phyloP scores from a whole-genome alignment of 2,888 invertebrate genomes.

The Zaprionus obscuricornis region DNA sequence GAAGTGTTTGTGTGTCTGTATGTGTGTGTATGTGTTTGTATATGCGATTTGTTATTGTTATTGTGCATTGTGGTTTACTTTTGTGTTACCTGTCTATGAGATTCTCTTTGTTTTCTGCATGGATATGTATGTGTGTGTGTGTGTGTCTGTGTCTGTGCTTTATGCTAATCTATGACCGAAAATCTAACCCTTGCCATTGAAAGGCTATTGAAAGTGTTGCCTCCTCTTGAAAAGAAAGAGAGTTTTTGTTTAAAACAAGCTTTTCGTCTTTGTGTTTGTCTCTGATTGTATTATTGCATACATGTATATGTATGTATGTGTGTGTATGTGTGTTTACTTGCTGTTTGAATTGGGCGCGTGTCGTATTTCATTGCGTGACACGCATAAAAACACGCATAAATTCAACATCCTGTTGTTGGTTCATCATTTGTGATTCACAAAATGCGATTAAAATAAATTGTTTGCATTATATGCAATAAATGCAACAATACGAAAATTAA shows the following conservation, averaged over 20 bases:
- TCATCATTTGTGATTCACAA: no score
- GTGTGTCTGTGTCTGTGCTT: constrained; percentile 39
- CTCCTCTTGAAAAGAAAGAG: constrained; percentile 52
- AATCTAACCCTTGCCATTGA: constrained; percentile 64
- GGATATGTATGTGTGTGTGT: constrained; percentile 21
- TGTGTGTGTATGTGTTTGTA: neutral
- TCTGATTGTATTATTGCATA: no score
- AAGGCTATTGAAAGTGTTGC: constrained; percentile 63
- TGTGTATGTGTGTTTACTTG: constrained; percentile 9
- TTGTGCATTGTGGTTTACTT: constrained; percentile 56
- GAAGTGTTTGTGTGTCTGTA: no score
- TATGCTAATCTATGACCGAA: constrained; percentile 70
- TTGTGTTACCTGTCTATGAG: constrained; percentile 46
- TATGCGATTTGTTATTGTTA: constrained; percentile 26
- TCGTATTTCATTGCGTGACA: constrained; percentile 5
- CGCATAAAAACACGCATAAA: neutral
- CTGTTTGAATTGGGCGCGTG: constrained; percentile 3
- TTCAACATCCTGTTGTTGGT: no score
- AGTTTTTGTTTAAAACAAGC: constrained; percentile 72
- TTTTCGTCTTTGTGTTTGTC: constrained; percentile 39
- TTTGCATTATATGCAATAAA: no score
- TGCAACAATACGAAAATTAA: no score
- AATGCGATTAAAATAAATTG: no score
- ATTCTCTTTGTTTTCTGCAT: constrained; percentile 36
- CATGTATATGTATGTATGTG: constrained; percentile 14